phyloP scores from a whole-genome alignment of 2,888 invertebrate genomes.

The Ramazzottius varieornatus region DNA sequence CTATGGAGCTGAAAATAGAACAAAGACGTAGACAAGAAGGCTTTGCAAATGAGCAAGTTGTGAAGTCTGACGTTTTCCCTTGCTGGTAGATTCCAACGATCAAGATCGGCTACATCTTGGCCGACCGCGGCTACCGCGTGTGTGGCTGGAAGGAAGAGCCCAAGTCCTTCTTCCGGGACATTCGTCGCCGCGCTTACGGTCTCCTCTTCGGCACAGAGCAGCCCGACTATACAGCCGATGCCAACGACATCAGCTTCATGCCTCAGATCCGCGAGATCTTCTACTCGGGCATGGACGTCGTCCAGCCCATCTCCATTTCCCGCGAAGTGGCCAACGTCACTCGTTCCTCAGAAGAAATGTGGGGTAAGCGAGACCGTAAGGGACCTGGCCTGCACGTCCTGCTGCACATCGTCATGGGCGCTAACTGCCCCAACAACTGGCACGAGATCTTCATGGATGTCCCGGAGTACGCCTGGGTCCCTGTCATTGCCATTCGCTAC shows the following conservation, averaged over 20 bases:
- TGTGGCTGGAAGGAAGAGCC: not conserved
- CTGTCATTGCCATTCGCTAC: conserved; percentile 1
- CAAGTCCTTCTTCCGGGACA: not conserved
- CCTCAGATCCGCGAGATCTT: not conserved
- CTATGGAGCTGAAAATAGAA: no score
- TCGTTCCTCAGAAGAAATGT: not conserved
- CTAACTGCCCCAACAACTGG: not conserved
- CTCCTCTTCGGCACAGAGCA: not conserved
- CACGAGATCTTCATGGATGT: not conserved
- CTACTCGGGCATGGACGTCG: not conserved
- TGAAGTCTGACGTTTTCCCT: not conserved
- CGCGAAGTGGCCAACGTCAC: not conserved
- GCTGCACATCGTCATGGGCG: not conserved
- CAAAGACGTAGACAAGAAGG: no score
- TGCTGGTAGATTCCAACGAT: not conserved
- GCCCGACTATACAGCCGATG: not conserved
- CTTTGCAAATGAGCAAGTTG: no score
- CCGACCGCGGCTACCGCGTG: not conserved
- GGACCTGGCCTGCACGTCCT: not conserved
- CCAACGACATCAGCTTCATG: not conserved
- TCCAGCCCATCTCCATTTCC: not conserved
- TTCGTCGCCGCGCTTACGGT: not conserved
- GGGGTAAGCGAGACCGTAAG: not conserved
- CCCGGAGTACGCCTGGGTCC: not conserved
- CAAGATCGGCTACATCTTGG: not conserved